phyloP scores from a whole-genome alignment of 2,113 vertebrate species.

The Tiliqua scincoides region DNA sequence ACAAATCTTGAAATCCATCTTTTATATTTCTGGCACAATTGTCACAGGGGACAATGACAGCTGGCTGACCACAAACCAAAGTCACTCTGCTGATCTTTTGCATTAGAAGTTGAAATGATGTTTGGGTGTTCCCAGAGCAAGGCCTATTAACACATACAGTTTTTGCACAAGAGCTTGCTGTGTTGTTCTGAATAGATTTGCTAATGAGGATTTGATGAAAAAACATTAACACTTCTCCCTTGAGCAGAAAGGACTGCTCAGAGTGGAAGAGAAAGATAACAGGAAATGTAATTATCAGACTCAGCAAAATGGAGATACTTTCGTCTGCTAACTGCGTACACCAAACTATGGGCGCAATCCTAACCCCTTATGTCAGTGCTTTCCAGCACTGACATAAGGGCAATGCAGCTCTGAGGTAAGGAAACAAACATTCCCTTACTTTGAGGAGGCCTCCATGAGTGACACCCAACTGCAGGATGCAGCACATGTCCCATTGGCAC shows the following conservation, averaged over 20 bases:
- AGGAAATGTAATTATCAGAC: constrained; percentile 26
- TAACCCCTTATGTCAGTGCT: too few relatives aligned
- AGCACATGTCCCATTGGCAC: too few relatives aligned
- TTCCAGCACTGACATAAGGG: too few relatives aligned
- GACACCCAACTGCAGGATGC: too few relatives aligned
- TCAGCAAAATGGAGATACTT: background rate
- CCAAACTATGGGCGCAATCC: too few relatives aligned
- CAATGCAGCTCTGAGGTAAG: too few relatives aligned
- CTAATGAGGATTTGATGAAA: constrained; percentile 14
- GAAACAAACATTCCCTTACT: too few relatives aligned
- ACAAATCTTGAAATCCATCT: background rate
- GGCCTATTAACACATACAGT: background rate
- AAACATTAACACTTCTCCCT: background rate
- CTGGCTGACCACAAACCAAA: background rate
- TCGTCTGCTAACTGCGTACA: background rate
- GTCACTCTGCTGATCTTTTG: background rate
- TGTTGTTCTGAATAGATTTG: constrained; percentile 21
- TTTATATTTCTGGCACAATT: background rate
- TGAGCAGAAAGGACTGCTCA: constrained; percentile 1
- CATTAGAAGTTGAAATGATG: background rate
- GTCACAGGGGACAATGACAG: background rate
- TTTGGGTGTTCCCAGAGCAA: background rate
- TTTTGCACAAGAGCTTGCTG: constrained; percentile 13
- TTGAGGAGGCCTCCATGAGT: too few relatives aligned
- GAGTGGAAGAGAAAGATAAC: constrained; percentile 10